Evolutionary conservation across 2,888 invertebrate species (phyloP).

Genomic region (Trichopria drosophilae): DNA sequence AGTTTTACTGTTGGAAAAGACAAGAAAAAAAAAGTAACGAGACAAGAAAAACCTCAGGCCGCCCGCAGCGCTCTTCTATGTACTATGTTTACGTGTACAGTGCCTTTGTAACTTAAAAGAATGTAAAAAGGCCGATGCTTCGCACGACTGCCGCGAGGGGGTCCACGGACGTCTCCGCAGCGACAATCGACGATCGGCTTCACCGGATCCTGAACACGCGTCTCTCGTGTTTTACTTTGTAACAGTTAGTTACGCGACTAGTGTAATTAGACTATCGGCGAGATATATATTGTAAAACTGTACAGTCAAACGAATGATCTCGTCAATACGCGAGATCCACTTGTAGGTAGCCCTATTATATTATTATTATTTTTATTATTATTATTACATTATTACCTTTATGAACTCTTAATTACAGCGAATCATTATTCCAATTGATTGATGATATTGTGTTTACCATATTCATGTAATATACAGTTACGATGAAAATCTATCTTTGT

Average conservation of each 20-base stretch:
- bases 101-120: constrained; percentile 54
- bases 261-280: constrained; percentile 48
- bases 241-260: constrained; percentile 44
- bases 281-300: constrained; percentile 50
- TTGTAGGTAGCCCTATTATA: constrained; percentile 53
- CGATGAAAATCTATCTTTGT: too few species aligned
- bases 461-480: constrained; percentile 55
- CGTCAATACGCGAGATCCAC: constrained; percentile 36
- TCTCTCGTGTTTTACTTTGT: constrained; percentile 46
- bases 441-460: constrained; percentile 54
- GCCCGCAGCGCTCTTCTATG: constrained; percentile 43
- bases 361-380: constrained; percentile 34
- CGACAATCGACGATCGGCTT: constrained; percentile 37
- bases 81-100: constrained; percentile 54
- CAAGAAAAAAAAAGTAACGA: constrained; percentile 12
- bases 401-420: constrained; percentile 28
- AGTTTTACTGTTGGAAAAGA: constrained; percentile 6
- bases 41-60: constrained; percentile 37
- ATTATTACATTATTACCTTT: constrained; percentile 33
- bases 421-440: constrained; percentile 41
- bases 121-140: too few species aligned
- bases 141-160: too few species aligned
- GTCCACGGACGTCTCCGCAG: constrained; percentile 17
- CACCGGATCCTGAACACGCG: constrained; percentile 20
- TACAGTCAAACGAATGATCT: constrained; percentile 46